These are phyloP conservation scores for Erebia aethiops DNA, from an alignment of 2,888 invertebrate species.

Conservation along the genomic window DNA sequence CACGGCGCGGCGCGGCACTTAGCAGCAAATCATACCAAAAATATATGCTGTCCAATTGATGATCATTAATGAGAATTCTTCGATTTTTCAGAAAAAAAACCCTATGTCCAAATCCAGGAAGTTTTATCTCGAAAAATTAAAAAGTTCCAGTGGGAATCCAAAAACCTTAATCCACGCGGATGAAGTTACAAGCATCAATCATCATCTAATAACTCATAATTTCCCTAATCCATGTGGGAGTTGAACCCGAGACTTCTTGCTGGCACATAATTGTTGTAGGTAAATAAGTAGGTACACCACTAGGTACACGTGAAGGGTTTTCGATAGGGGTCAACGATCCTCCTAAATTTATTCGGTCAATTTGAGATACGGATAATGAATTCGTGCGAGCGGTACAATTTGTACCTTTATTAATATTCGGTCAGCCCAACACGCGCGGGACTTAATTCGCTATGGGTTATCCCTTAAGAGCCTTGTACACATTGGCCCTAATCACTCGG, in stretches of 20 bases:
- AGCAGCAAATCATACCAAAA: too few relatives aligned
- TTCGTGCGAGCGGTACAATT: conserved; percentile 12
- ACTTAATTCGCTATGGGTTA: conserved; percentile 13
- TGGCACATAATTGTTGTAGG: neutral
- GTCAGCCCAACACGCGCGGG: conserved; percentile 37
- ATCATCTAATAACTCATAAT: neutral
- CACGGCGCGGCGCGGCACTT: too few relatives aligned
- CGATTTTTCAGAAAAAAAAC: too few relatives aligned
- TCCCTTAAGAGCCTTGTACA: neutral
- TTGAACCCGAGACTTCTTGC: neutral
- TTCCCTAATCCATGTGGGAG: neutral
- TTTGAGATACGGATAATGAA: conserved; percentile 15
- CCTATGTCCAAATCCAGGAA: too few relatives aligned
- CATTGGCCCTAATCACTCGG: too few relatives aligned
- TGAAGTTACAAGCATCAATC: too few relatives aligned
- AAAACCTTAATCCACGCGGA: too few relatives aligned
- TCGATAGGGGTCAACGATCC: neutral
- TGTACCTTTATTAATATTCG: conserved; percentile 53
- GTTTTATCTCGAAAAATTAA: too few relatives aligned
- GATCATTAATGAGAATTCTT: too few relatives aligned
- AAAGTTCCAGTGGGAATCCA: too few relatives aligned
- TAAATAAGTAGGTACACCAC: neutral
- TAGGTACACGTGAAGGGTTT: neutral
- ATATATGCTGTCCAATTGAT: too few relatives aligned
- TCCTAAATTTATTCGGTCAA: conserved; percentile 7